Base-by-base conservation (phyloP, 1,140 invertebrate genomes). In the Tetragnatha versicolor region DNA sequence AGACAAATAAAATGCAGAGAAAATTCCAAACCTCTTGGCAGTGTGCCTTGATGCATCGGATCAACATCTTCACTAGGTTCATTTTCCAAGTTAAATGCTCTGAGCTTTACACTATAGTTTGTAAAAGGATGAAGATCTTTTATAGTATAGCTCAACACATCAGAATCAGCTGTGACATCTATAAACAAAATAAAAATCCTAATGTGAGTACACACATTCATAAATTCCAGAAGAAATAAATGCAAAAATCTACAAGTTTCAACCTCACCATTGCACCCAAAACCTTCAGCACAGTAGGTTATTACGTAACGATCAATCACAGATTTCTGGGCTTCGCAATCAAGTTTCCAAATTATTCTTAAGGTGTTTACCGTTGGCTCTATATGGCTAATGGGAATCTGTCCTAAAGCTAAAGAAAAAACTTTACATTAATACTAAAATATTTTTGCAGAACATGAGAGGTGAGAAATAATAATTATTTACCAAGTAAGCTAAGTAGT, bases 241-340 rank as follows among this genome's bases (percentile, higher is more conserved):
- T n/a, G n/a, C n/a, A n/a, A n/a, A n/a, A n/a, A n/a, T n/a, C n/a
- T n/a, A n/a, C n/a, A n/a, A n/a, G n/a, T n/a, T n/a, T n/a, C n/a
- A 37, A 70, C 4, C 29, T 14, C 22, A 76, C 73, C 61, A 53
- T 65, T 35, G 33, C 73, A 77, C 53, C 14, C 29, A 53, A 17
- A 53, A 25, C 25, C 22, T 79, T 33, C 22, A 51, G 20, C 47
- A 22, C 78, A 70, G 20, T 49, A 79, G 12, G 53, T 47, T 22
- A 79, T 79, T 35, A 72, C 69, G 65, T 72, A 72, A 51, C 47
- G 29, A n/a, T 79, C 58, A 53, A 79, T 66, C 20, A 79, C 68
- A 49, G 66, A 42, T 42, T 72, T 79, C 31, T 72, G 68, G n/a
- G 68, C 78, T 20, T 53, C 39, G 45, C 78, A 79, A 27, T 70